These are phyloP conservation scores for Cephus rjabovi DNA, from an alignment of 2,888 invertebrate species.

Conservation along the genomic window DNA sequence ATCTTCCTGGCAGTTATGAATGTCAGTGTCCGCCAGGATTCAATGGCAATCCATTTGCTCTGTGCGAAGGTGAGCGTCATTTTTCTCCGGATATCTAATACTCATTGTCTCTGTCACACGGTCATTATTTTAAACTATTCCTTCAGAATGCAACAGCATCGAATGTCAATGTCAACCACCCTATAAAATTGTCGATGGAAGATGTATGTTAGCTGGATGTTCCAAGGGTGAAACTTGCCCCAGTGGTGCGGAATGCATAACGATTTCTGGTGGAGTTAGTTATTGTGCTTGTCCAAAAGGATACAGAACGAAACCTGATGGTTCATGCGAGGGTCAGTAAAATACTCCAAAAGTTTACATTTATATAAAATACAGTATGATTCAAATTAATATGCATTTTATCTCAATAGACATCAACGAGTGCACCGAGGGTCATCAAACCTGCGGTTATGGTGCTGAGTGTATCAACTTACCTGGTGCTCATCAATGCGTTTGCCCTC, in stretches of 20 bases:
- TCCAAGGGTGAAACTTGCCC: constrained; percentile 85
- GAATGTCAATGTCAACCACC: constrained; percentile 90
- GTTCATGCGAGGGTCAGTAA: constrained; percentile 76
- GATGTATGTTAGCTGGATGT: constrained; percentile 88
- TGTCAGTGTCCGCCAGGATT: constrained; percentile 91
- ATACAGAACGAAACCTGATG: constrained; percentile 80
- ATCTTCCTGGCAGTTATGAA: constrained; percentile 92
- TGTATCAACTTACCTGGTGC: constrained; percentile 85
- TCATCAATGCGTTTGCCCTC: constrained; percentile 84
- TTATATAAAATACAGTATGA: constrained; percentile 36
- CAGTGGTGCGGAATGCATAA: constrained; percentile 88
- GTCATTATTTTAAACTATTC: constrained; percentile 1
- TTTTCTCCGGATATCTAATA: neutral
- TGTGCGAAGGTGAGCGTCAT: constrained; percentile 75
- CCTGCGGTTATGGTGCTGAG: constrained; percentile 89
- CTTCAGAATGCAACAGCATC: constrained; percentile 79
- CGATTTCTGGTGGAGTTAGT: constrained; percentile 89
- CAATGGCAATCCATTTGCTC: constrained; percentile 89
- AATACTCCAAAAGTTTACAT: neutral
- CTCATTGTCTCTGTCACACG: neutral
- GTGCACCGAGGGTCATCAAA: constrained; percentile 79
- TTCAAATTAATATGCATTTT: neutral
- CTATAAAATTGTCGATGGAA: constrained; percentile 85
- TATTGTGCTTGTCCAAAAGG: constrained; percentile 95
- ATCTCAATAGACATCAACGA: constrained; percentile 79